Evolutionary conservation across 2,113 vertebrate genomes (phyloP).

Genomic region (Bubo scandiacus): DNA sequence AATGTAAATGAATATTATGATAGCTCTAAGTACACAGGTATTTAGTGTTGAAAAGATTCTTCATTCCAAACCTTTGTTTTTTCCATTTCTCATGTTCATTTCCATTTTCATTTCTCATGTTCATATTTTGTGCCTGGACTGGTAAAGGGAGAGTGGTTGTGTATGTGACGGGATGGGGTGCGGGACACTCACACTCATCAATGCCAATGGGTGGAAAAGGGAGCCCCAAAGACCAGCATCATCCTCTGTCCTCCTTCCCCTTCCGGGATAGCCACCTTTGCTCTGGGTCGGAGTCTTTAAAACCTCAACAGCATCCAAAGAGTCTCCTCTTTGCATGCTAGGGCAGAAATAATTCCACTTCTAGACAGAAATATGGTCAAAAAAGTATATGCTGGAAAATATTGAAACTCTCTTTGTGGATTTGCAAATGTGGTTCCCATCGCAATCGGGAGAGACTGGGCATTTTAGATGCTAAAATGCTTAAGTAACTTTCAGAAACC

Average conservation of each 20-base stretch:
- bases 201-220: neutral
- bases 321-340: neutral
- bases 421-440: neutral
- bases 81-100: neutral
- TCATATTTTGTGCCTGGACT: neutral
- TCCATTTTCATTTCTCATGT: neutral
- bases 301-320: neutral
- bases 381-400: neutral
- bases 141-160: neutral
- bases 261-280: neutral
- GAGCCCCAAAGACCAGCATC: neutral
- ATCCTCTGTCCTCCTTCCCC: neutral
- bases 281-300: neutral
- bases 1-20: neutral
- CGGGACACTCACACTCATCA: neutral
- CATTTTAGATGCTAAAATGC: constrained; percentile 37
- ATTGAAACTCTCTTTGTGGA: neutral
- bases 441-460: neutral
- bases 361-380: neutral
- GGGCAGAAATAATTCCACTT: neutral
- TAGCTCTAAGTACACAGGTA: neutral
- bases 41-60: neutral
- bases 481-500: constrained; percentile 44
- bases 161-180: neutral
- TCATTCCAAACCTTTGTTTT: neutral